phyloP scores from a whole-genome alignment of 1,140 invertebrate genomes.

The Euura saliciscinereae region DNA sequence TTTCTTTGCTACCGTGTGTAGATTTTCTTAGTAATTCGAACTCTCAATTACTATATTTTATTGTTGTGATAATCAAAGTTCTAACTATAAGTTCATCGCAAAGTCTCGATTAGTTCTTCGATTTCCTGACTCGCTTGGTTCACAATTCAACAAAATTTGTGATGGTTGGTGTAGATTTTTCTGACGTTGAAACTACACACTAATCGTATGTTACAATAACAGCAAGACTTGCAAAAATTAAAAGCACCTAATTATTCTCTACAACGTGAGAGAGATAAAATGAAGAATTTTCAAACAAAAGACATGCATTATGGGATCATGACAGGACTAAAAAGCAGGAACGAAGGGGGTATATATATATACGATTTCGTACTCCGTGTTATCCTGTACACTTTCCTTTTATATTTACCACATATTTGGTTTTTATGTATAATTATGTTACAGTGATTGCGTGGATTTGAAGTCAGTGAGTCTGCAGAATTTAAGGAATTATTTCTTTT shows the following conservation, averaged over 20 bases:
- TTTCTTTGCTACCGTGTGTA: too few relatives aligned
- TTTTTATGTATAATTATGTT: conserved; percentile 38
- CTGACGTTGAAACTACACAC: background rate
- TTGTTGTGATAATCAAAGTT: too few relatives aligned
- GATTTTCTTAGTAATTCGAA: too few relatives aligned
- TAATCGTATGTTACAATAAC: background rate
- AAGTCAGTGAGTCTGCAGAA: conserved; percentile 37
- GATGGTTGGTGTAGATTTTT: too few relatives aligned
- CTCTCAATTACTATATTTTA: too few relatives aligned
- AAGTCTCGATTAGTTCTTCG: too few relatives aligned
- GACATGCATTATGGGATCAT: conserved; percentile 36
- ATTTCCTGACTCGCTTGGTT: too few relatives aligned
- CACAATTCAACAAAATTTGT: too few relatives aligned
- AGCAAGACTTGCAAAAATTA: background rate
- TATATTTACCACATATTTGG: conserved; percentile 41
- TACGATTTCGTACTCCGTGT: conserved; percentile 39
- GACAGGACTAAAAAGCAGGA: conserved; percentile 39
- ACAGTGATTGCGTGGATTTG: conserved; percentile 39
- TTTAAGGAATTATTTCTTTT: conserved; percentile 20
- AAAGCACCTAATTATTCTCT: background rate
- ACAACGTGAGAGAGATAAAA: conserved; percentile 23
- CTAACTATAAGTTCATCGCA: too few relatives aligned
- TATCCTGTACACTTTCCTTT: conserved; percentile 40
- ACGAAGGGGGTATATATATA: conserved; percentile 26
- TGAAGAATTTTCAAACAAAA: conserved; percentile 29